Percentiles rank a stretch among this genome's conserved stretches.
Conservation (phyloP, 2,888 invertebrate genomes). For the Micoletzkya japonica region DNA sequence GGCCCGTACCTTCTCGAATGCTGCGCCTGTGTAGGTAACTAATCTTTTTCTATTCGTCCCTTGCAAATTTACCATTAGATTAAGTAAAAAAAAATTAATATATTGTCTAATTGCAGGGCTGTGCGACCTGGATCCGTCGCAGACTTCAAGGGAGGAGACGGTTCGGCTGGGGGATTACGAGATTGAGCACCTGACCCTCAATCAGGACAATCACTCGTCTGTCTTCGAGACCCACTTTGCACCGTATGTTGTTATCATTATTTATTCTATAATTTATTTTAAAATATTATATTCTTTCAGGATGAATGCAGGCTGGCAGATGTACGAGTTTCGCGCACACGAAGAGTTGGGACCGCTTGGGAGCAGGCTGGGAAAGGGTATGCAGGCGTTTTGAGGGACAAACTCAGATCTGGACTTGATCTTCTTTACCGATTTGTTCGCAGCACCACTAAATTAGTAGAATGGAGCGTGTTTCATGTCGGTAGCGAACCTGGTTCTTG, state of each 20-base stretch:
- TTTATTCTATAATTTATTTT: neutral
- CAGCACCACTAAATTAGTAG: no score
- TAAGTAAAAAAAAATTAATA: neutral
- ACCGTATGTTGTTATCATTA: slow-evolving; percentile 12
- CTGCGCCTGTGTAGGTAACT: slow-evolving; percentile 95
- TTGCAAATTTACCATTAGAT: no score
- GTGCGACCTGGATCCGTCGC: slow-evolving; percentile 7
- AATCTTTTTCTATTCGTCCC: neutral
- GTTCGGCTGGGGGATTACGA: slow-evolving; percentile 85
- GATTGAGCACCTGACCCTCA: slow-evolving; percentile 44
- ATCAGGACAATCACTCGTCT: neutral
- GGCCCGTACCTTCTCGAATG: slow-evolving; percentile 87
- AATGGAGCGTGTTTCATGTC: no score
- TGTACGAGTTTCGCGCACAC: slow-evolving; percentile 7
- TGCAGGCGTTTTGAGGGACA: no score
- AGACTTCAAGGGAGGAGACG: slow-evolving; percentile 69
- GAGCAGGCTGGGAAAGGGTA: slow-evolving; percentile 4
- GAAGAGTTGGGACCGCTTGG: slow-evolving; percentile 18
- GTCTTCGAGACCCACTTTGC: slow-evolving; percentile 22
- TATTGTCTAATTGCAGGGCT: neutral
- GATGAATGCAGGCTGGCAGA: slow-evolving; percentile 3
- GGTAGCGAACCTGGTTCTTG: no score
- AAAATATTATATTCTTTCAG: neutral
- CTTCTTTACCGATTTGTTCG: no score
- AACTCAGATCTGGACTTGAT: no score